Percentiles rank a stretch among this genome's conserved stretches.
Conservation (phyloP, 2,113 vertebrate genomes). For the Chaetura pelagica region DNA sequence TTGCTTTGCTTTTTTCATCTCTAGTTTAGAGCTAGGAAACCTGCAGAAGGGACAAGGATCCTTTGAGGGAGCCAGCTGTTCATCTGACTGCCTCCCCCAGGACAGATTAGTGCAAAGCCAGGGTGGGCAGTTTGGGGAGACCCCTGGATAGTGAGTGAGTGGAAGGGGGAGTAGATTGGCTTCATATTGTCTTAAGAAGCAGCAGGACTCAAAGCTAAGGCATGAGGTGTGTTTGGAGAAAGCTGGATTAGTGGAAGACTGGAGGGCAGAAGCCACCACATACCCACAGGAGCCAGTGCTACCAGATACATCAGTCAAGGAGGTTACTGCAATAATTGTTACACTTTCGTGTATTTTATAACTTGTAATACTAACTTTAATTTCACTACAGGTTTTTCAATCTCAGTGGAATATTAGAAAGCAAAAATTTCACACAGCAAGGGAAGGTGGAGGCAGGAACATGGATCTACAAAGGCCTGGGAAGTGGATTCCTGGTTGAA, state of each 20-base stretch:
- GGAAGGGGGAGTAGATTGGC: neutral
- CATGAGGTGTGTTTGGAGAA: neutral
- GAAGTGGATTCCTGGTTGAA: neutral
- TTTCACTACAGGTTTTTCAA: neutral
- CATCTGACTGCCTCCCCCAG: neutral
- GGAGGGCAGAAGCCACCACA: neutral
- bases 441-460: neutral
- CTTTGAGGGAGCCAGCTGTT: slow-evolving; percentile 12
- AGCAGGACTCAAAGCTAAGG: neutral
- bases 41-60: slow-evolving; percentile 5
- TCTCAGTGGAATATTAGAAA: neutral
- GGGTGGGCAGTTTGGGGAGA: neutral
- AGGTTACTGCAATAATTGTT: neutral
- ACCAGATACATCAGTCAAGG: neutral
- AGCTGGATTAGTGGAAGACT: accelerated
- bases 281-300: neutral
- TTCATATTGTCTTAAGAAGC: neutral
- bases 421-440: neutral
- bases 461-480: neutral
- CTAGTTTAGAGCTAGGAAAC: neutral
- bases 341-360: neutral
- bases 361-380: neutral
- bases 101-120: neutral
- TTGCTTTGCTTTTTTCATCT: neutral
- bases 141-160: neutral